Percentiles rank a stretch among this genome's conserved stretches.
Evolutionary conservation across 2,113 vertebrate genomes (phyloP).

Genomic region (Oxyura jamaicensis): DNA sequence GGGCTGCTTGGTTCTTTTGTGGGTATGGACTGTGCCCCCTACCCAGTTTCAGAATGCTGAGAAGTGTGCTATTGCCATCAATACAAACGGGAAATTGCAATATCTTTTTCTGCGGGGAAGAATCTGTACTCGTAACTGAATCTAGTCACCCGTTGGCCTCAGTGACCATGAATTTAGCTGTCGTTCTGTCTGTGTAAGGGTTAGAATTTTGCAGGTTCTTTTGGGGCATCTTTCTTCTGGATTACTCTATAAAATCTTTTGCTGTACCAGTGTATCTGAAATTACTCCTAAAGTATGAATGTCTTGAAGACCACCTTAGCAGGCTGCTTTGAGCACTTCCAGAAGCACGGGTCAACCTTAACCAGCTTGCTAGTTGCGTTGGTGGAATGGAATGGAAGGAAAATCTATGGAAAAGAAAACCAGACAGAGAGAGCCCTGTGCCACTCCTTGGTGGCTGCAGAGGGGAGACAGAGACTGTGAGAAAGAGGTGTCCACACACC

Average conservation of each 20-base stretch:
- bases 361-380: neutral
- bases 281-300: neutral
- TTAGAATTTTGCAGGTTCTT: neutral
- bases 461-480: neutral
- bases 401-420: neutral
- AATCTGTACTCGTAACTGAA: neutral
- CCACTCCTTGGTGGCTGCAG: neutral
- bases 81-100: neutral
- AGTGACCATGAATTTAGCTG: neutral
- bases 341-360: neutral
- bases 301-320: neutral
- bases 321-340: neutral
- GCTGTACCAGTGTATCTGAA: neutral
- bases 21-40: rapidly evolving
- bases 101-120: neutral
- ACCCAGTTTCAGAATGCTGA: too few relatives aligned
- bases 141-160: neutral
- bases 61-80: neutral
- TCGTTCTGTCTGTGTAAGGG: neutral
- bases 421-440: neutral
- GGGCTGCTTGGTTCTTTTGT: neutral
- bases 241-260: neutral
- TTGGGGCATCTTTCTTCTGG: neutral
- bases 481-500: neutral
- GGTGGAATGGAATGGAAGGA: neutral